Conservation (phyloP, 2,797 vertebrate genomes). For the Pachyuromys duprasi region DNA sequence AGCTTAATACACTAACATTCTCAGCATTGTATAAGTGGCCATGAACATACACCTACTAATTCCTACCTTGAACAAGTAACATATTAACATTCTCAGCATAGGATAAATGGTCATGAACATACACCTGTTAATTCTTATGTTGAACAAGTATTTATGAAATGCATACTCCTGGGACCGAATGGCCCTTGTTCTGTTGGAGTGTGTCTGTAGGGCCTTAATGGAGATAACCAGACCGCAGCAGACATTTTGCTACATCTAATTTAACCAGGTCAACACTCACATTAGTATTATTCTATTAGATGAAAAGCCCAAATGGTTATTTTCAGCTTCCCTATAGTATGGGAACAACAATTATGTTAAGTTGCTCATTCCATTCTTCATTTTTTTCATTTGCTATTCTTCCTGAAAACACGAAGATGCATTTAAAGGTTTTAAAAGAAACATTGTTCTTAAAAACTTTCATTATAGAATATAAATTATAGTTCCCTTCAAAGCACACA, state of each 20-base stretch:
- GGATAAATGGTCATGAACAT: background rate
- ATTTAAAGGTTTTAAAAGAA: constrained; percentile 46
- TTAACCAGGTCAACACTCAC: background rate
- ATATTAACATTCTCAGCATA: background rate
- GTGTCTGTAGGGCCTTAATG: background rate
- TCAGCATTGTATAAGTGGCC: background rate
- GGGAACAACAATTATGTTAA: constrained; percentile 52
- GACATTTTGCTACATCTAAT: constrained; percentile 20
- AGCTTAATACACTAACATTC: background rate
- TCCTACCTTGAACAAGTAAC: background rate
- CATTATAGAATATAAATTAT: constrained; percentile 66
- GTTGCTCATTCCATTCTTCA: constrained; percentile 55
- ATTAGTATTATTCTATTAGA: constrained; percentile 1
- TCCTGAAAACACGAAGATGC: background rate
- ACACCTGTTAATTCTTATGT: background rate
- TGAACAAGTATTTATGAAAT: constrained; percentile 19
- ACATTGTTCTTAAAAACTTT: constrained; percentile 48
- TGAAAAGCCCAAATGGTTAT: background rate
- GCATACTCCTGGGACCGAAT: background rate
- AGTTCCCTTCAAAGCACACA: constrained; percentile 60
- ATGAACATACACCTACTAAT: background rate
- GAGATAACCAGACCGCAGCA: background rate
- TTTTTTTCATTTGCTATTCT: constrained; percentile 27
- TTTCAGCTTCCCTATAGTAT: constrained; percentile 16
- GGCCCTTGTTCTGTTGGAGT: background rate